Percentiles rank a stretch among this genome's conserved stretches.
Conservation (phyloP, 2,888 invertebrate genomes). For the Eilema depressum region DNA sequence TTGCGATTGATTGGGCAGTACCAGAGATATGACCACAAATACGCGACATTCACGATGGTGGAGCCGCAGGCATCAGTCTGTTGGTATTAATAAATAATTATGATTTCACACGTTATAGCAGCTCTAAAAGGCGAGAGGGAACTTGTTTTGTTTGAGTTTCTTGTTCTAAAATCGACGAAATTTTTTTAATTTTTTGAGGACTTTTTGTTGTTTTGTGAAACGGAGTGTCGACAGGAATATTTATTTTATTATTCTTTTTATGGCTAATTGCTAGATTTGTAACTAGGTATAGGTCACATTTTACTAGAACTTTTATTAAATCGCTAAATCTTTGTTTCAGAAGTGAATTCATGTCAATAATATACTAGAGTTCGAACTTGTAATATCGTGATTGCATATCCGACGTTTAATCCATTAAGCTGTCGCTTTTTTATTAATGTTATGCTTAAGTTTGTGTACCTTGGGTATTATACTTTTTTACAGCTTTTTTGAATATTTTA, state of each 20-base stretch:
- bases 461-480: neutral
- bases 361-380: neutral
- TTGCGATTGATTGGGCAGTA: too few relatives aligned
- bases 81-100: neutral
- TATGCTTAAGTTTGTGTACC: constrained; percentile 1
- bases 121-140: constrained; percentile 39
- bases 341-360: neutral
- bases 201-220: neutral
- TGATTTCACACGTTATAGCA: constrained; percentile 29
- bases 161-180: neutral
- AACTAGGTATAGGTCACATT: too few relatives aligned
- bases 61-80: constrained; percentile 14
- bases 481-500: neutral
- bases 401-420: neutral
- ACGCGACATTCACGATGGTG: constrained; percentile 30
- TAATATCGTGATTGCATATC: neutral
- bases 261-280: too few relatives aligned
- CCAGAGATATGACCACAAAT: neutral
- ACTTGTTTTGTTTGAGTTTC: constrained; percentile 34
- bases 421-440: neutral
- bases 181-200: neutral
- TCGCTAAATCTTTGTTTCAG: neutral
- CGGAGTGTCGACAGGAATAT: neutral
- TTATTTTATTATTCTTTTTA: too few relatives aligned
- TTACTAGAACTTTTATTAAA: neutral